Base-by-base conservation (phyloP, 2,797 vertebrate genomes). In the Glossophaga mutica region DNA sequence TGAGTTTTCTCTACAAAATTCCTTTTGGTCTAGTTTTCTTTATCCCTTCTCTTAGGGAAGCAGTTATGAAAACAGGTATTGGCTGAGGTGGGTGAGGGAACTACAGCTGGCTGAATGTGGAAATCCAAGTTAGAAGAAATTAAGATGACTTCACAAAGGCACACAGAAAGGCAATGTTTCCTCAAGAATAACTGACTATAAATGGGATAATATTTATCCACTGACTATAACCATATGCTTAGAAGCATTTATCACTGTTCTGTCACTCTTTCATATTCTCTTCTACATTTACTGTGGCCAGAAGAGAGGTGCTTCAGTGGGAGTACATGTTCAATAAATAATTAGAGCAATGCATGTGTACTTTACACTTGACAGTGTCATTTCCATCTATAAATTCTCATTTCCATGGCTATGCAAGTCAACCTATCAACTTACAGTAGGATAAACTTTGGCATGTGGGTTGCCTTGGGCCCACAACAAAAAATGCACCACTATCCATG, bases 131-230 rank as follows among this genome's bases (percentile, higher is more conserved):
- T 29, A n/a, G 34, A 73, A 77, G 94, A 93, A 98, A 98, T 98
- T 96, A 97, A 96, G 97, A 96, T 97, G 88, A 97, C 94, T 98
- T 98, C 91, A 95, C 0, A 86, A 94, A 97, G 76, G 91, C 26
- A 79, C 74, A 87, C 34, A 86, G 79, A 96, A 94, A 97, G 97
- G 94, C 92, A 90, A 67, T 97, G 90, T 97, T 94, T 97, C 73
- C 91, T 89, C 37, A 93, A 94, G 73, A 98, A 96, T 90, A 94
- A 83, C 86, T 91, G 46, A 73, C 79, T 57, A n/a, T 93, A 96
- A 94, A 92, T 95, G 65, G 82, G 92, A 26, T 0, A 81, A 46
- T 92, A 97, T 93, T 94, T 97, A 57, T 87, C 94, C 94, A 42
- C 76, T 92, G 83, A 97, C 93, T 86, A 87, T 79, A 96, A 96